phyloP scores from a whole-genome alignment of 2,888 invertebrate species.

The Hemistola chrysoprasaria region DNA sequence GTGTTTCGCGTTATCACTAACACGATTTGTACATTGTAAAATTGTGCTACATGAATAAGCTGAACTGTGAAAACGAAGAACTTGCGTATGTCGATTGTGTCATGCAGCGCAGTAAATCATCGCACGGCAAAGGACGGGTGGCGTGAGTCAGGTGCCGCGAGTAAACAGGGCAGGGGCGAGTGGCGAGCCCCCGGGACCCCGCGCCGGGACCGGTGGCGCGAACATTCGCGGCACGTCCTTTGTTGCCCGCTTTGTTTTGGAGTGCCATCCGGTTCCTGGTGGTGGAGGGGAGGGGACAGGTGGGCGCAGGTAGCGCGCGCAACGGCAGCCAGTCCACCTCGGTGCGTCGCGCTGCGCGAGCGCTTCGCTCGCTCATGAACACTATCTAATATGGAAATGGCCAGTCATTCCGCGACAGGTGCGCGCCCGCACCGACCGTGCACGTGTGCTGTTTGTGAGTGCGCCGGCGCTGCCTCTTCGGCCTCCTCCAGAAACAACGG shows the following conservation, averaged over 20 bases:
- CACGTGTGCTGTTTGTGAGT: slow-evolving; percentile 81
- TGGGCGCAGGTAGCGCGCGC: slow-evolving; percentile 77
- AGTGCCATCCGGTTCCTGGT: slow-evolving; percentile 80
- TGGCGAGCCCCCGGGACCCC: slow-evolving; percentile 45
- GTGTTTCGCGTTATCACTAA: slow-evolving; percentile 48
- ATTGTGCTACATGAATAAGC: slow-evolving; percentile 32
- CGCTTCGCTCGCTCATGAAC: slow-evolving; percentile 61
- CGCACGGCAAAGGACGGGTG: slow-evolving; percentile 37
- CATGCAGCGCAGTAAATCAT: slow-evolving; percentile 39
- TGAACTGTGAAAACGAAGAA: slow-evolving; percentile 42
- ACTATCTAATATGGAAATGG: slow-evolving; percentile 71
- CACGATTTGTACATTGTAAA: slow-evolving; percentile 49
- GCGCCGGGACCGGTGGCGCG: slow-evolving; percentile 64
- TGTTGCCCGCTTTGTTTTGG: slow-evolving; percentile 82
- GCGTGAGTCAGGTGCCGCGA: slow-evolving; percentile 68
- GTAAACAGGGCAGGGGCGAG: slow-evolving; percentile 54
- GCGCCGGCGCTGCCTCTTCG: slow-evolving; percentile 62
- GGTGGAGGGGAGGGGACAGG: slow-evolving; percentile 76
- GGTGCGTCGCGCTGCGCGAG: slow-evolving; percentile 72
- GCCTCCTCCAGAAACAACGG: slow-evolving; percentile 44
- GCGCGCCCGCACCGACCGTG: slow-evolving; percentile 75
- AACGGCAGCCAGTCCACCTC: slow-evolving; percentile 70
- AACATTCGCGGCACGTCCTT: slow-evolving; percentile 81
- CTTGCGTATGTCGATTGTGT: slow-evolving; percentile 30
- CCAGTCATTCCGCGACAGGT: slow-evolving; percentile 80